These are phyloP conservation scores for Paelopatides confundens DNA, from an alignment of 53 echinoderm and acorn worm genomes.

Conservation along the genomic window DNA sequence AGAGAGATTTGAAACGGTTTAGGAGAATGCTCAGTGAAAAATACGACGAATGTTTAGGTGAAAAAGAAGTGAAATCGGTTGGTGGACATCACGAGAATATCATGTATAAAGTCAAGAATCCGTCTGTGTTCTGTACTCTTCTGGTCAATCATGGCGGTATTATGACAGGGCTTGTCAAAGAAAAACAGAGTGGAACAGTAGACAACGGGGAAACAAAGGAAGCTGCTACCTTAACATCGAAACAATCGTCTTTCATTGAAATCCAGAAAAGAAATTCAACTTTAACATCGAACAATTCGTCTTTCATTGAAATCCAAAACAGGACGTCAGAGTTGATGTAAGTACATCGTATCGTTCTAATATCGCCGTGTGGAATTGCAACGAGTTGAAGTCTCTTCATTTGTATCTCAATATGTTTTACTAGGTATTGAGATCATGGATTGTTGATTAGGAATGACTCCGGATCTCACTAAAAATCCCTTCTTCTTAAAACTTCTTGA, in stretches of 20 bases:
- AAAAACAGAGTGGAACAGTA: background rate
- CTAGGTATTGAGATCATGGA: too few species aligned
- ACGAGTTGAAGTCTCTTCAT: too few species aligned
- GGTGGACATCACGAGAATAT: conserved; percentile 18
- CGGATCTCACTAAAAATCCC: too few species aligned
- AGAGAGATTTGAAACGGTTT: conserved; percentile 59
- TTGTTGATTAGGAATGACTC: too few species aligned
- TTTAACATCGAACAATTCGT: too few species aligned
- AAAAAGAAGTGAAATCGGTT: conserved; percentile 36
- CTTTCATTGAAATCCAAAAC: too few species aligned
- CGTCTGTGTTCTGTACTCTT: background rate
- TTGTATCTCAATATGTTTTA: too few species aligned
- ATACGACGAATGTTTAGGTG: conserved; percentile 55
- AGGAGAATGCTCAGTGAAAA: conserved; percentile 30
- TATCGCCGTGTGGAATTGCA: too few species aligned
- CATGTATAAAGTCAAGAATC: background rate
- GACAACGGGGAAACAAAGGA: background rate
- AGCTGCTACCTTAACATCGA: background rate
- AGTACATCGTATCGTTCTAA: too few species aligned
- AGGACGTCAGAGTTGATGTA: too few species aligned
- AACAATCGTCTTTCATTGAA: background rate
- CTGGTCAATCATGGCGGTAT: background rate
- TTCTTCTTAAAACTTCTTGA: too few species aligned
- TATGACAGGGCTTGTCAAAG: background rate
- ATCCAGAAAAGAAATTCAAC: too few species aligned